phyloP scores from a whole-genome alignment of 92 coral and sea anemone genomes.

The Virgularia gustaviana region DNA sequence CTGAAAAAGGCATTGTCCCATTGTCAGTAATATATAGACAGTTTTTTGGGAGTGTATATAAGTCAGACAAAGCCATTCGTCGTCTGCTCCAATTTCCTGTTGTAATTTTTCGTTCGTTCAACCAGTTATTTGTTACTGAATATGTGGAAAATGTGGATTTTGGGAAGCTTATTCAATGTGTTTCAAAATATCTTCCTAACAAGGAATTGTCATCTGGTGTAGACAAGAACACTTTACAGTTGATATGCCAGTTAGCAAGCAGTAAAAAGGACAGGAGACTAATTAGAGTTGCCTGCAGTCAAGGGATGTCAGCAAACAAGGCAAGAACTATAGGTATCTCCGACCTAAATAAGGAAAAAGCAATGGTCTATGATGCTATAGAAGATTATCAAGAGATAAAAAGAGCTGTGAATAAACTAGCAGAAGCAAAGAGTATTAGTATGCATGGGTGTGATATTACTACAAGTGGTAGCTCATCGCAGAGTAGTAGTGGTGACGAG shows the following conservation, averaged over 20 bases:
- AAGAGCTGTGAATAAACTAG: slow-evolving; percentile 33
- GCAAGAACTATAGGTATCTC: slow-evolving; percentile 23
- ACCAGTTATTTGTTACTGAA: slow-evolving; percentile 27
- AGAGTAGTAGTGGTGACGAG: slow-evolving; percentile 5
- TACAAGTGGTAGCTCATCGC: neutral
- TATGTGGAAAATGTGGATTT: slow-evolving; percentile 8
- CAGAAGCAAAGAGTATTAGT: slow-evolving; percentile 34
- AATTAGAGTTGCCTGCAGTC: slow-evolving; percentile 42
- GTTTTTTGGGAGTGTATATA: neutral
- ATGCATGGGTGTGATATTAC: neutral
- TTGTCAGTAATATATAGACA: neutral
- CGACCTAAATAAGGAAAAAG: neutral
- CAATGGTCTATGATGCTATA: neutral
- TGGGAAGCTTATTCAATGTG: neutral
- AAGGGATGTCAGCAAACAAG: slow-evolving; percentile 41
- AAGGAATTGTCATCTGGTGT: slow-evolving; percentile 9
- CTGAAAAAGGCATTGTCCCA: neutral
- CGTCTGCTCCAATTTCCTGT: slow-evolving; percentile 15
- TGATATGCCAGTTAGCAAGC: slow-evolving; percentile 42
- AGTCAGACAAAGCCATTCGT: neutral
- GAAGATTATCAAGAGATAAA: slow-evolving; percentile 17
- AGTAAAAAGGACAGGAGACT: slow-evolving; percentile 40
- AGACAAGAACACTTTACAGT: slow-evolving; percentile 34
- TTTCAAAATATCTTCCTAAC: slow-evolving; percentile 21
- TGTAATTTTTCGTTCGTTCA: slow-evolving; percentile 11